Evolutionary conservation across 2,113 vertebrate genomes (phyloP).

Genomic region (Procavia capensis): DNA sequence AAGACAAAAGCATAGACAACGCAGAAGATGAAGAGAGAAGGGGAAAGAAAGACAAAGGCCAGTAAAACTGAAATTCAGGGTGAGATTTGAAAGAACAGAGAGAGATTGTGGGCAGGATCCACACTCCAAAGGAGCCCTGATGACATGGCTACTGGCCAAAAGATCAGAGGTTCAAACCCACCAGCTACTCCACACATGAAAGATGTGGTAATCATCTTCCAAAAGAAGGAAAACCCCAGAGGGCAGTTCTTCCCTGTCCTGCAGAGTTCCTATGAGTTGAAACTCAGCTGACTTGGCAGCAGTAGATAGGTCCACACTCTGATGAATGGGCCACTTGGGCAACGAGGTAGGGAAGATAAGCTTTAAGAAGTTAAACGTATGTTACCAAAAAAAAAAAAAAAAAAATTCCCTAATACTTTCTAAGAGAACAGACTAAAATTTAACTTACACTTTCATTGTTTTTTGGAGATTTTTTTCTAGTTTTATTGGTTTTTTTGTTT

Average conservation of each 20-base stretch:
- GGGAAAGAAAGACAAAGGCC: neutral
- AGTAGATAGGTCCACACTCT: too few species aligned
- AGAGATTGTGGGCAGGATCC: neutral
- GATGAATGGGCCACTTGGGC: neutral
- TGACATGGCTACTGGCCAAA: too few species aligned
- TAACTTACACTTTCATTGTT: neutral
- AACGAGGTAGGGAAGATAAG: neutral
- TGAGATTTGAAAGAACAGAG: neutral
- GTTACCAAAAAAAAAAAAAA: neutral
- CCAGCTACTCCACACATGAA: too few species aligned
- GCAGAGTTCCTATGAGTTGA: too few species aligned
- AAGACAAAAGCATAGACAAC: neutral
- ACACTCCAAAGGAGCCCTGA: neutral
- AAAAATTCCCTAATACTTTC: neutral
- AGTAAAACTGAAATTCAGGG: neutral
- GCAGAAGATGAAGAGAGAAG: neutral
- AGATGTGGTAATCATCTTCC: too few species aligned
- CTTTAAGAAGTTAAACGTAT: neutral
- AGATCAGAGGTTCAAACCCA: too few species aligned
- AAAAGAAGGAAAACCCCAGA: too few species aligned
- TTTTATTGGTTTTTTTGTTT: neutral
- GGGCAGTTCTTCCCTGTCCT: too few species aligned
- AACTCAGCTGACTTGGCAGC: too few species aligned
- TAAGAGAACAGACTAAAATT: neutral
- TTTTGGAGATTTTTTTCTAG: neutral